Conservation (phyloP, 2,113 vertebrate species). For the Lepisosteus oculatus region DNA sequence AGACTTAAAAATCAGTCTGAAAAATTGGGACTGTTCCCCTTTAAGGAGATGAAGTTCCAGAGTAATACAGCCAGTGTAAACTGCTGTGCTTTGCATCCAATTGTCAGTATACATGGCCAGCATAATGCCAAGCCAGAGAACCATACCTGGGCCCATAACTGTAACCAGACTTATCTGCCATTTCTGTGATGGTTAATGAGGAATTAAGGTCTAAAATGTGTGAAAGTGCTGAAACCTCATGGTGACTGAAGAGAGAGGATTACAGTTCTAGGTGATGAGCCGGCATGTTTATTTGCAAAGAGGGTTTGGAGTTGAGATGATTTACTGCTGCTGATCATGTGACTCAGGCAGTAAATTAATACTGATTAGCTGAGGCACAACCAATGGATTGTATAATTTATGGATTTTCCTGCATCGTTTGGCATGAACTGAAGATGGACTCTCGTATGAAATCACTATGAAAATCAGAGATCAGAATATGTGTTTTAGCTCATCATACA, state of each 20-base stretch:
- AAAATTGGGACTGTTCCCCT: too few species aligned
- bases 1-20: too few species aligned
- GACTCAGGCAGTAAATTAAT: constrained; percentile 48
- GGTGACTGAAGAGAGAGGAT: constrained; percentile 30
- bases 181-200: neutral
- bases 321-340: constrained; percentile 40
- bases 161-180: too few species aligned
- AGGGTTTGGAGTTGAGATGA: constrained; percentile 3
- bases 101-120: neutral
- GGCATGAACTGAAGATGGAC: constrained; percentile 30
- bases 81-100: too few species aligned
- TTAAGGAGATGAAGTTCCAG: neutral
- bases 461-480: neutral
- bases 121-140: neutral
- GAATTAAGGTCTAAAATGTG: neutral
- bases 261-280: constrained; percentile 41
- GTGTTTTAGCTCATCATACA: neutral
- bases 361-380: constrained; percentile 45
- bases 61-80: neutral
- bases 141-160: neutral
- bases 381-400: constrained; percentile 33
- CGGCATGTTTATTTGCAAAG: constrained; percentile 19
- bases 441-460: too few species aligned
- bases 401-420: constrained; percentile 42
- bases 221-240: neutral